Evolutionary conservation across 2,888 invertebrate genomes (phyloP).

Genomic region (Crossocerus cetratus): DNA sequence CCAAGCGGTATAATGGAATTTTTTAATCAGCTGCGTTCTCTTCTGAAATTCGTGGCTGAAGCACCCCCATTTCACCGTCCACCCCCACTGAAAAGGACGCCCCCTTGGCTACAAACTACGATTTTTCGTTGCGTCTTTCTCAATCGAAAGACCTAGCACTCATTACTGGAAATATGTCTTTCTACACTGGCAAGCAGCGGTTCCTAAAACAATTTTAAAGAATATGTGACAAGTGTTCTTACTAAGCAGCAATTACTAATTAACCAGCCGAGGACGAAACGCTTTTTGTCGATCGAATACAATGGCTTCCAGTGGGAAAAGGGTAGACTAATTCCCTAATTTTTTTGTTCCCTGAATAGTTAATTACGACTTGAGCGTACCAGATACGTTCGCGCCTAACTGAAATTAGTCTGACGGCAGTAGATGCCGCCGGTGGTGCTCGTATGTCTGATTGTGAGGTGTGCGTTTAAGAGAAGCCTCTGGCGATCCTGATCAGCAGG

Average conservation of each 20-base stretch:
- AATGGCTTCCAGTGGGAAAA: background rate
- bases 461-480: slow-evolving; percentile 27
- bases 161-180: too few relatives aligned
- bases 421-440: background rate
- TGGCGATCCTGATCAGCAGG: slow-evolving; percentile 28
- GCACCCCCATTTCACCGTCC: too few relatives aligned
- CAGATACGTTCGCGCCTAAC: slow-evolving; percentile 18
- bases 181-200: too few relatives aligned
- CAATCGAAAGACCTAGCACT: too few relatives aligned
- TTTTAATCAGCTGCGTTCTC: too few relatives aligned
- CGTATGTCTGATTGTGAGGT: slow-evolving; percentile 11
- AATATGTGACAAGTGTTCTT: too few relatives aligned
- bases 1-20: too few relatives aligned
- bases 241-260: background rate
- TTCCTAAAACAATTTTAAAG: too few relatives aligned
- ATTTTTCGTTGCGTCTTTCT: too few relatives aligned
- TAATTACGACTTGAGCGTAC: slow-evolving; percentile 29
- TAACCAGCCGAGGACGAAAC: background rate
- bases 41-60: too few relatives aligned
- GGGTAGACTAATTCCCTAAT: slow-evolving; percentile 33
- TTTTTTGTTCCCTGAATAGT: slow-evolving; percentile 13
- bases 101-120: too few relatives aligned
- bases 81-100: too few relatives aligned
- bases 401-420: slow-evolving; percentile 11
- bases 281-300: slow-evolving; percentile 14